phyloP scores from a whole-genome alignment of 2,113 vertebrate genomes.

The Pollachius pollachius region DNA sequence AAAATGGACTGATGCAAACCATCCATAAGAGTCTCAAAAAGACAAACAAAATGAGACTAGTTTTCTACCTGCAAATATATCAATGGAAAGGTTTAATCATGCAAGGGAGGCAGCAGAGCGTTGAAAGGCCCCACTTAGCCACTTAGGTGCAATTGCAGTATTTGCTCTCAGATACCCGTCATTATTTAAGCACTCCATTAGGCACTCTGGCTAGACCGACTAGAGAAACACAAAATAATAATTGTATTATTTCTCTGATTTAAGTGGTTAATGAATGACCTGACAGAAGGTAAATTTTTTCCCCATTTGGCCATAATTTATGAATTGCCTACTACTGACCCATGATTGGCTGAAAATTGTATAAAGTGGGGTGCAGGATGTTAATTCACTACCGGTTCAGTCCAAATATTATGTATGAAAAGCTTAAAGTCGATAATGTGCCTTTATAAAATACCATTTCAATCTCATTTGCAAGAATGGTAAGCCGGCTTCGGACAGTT shows the following conservation, averaged over 20 bases:
- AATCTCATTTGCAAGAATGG: slow-evolving; percentile 56
- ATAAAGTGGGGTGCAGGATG: not conserved
- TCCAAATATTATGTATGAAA: too few species aligned
- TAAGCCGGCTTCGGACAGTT: slow-evolving; percentile 76
- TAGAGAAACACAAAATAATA: slow-evolving; percentile 61
- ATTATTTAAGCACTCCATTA: slow-evolving; percentile 67
- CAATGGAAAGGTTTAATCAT: slow-evolving; percentile 48
- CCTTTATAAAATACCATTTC: not conserved
- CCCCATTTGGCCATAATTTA: slow-evolving; percentile 45
- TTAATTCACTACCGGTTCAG: too few species aligned
- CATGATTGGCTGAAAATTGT: slow-evolving; percentile 14
- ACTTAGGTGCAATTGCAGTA: slow-evolving; percentile 70
- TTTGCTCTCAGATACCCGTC: slow-evolving; percentile 65
- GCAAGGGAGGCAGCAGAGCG: slow-evolving; percentile 63
- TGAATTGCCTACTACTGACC: slow-evolving; percentile 27
- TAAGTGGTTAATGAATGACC: slow-evolving; percentile 51
- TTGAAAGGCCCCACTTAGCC: slow-evolving; percentile 74
- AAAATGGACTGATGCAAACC: too few species aligned
- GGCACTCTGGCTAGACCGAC: slow-evolving; percentile 51
- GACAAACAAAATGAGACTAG: slow-evolving; percentile 13
- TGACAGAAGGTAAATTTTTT: slow-evolving; percentile 37
- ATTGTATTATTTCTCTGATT: slow-evolving; percentile 49
- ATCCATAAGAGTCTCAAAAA: too few species aligned
- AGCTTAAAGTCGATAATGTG: not conserved
- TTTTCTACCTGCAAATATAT: slow-evolving; percentile 56